Base-by-base conservation (phyloP, 2,113 vertebrate species). In the Catagonus wagneri region DNA sequence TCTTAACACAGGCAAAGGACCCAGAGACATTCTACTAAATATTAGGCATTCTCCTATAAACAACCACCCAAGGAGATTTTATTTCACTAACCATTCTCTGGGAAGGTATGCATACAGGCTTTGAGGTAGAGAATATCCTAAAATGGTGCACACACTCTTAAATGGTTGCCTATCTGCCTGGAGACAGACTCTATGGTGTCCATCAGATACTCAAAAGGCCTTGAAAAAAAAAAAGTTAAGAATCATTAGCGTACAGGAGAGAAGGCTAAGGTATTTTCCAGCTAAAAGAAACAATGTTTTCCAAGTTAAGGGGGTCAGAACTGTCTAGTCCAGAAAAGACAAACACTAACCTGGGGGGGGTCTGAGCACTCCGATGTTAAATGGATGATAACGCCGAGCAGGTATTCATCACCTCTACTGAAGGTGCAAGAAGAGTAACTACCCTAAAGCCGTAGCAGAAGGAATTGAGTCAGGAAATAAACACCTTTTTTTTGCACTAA, bases 401-500 rank as follows among this genome's bases (percentile, higher is more conserved):
- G 29, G 20, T 22, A 39, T 76, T 52, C 22, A 2, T 22, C 32
- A 23, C 34, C 54, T 71, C 83, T 60, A 2, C 4, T 16, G n/a
- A 71, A 61, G 6, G 16, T 61, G 3, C 17, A 96, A 36, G 74
- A 81, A 75, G 29, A 86, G 56, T 69, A 90, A 72, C 61, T 65
- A 6, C 60, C 44, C 39, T 90, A 78, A 83, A 81, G 65, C 23
- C 60, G n/a, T 61, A 80, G 27, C 36, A 27, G 54, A 36, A 85
- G 20, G 44, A 81, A 93, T 4, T 83, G 61, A 87, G 68, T 76
- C 61, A 87, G 61, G 63, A 56, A 39, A n/a, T 52, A 74, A 95
- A 80, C 12, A 81, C 32, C 74, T 84, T 78, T 80, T 84, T 78
- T 50, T 68, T 69, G 86, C 22, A 22, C 74, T 75, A 69, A 95